A percentile compares a stretch with the other conserved stretches of the same genome.
Conservation (phyloP, 2,797 vertebrate genomes). For the Darevskia nairensis region DNA sequence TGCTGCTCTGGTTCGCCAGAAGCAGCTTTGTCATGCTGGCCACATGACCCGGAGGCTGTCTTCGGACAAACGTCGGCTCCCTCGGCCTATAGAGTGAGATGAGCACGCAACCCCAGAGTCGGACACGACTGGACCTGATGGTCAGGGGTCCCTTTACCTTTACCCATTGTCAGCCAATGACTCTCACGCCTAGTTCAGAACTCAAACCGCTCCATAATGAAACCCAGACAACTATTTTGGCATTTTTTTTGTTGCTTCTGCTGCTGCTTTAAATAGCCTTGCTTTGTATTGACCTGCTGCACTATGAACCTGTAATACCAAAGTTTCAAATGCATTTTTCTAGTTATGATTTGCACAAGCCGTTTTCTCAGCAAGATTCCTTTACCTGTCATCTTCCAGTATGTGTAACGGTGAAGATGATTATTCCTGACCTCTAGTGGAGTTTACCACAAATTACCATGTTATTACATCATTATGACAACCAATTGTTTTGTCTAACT, state of each 20-base stretch:
- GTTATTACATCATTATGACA: not conserved
- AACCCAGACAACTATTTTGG: not conserved
- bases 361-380: not conserved
- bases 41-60: no score
- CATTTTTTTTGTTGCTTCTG: not conserved
- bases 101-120: no score
- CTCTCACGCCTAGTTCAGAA: no score
- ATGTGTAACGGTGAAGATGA: not conserved
- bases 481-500: not conserved
- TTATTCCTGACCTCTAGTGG: constrained; percentile 39
- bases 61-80: no score
- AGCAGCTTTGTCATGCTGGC: no score
- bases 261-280: not conserved
- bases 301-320: not conserved
- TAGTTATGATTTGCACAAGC: not conserved
- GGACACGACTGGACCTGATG: no score
- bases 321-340: not conserved
- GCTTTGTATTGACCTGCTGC: not conserved
- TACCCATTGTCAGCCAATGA: not conserved
- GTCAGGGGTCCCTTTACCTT: no score
- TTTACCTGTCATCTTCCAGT: constrained; percentile 3
- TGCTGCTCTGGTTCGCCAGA: no score
- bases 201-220: not conserved
- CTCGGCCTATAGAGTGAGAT: no score
- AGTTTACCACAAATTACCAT: constrained; percentile 8